Percentiles rank a stretch among this genome's conserved stretches.
Conservation (phyloP, 2,888 invertebrate genomes). For the Clitarchus hookeri region DNA sequence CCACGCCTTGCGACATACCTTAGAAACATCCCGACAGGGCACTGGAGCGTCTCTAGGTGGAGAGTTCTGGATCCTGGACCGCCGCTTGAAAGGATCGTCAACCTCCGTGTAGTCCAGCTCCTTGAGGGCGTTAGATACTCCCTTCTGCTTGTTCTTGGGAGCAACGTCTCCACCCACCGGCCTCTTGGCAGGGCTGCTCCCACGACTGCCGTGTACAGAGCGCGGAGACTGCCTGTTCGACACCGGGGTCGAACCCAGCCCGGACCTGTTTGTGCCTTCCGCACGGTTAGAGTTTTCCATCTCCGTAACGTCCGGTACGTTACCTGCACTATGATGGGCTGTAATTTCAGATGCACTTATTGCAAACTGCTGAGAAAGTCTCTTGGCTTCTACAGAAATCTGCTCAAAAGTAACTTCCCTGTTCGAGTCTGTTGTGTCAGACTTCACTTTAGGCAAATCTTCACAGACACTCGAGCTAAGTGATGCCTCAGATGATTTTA, state of each 20-base stretch:
- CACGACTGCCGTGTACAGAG: constrained; percentile 4
- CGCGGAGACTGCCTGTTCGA: constrained; percentile 24
- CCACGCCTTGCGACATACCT: neutral
- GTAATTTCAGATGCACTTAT: neutral
- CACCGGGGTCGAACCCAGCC: constrained; percentile 23
- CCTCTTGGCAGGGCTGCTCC: constrained; percentile 17
- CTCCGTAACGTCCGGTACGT: neutral
- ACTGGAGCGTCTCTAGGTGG: neutral
- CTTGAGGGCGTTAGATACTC: neutral
- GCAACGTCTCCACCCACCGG: neutral
- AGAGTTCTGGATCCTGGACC: neutral
- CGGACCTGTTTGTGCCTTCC: constrained; percentile 22
- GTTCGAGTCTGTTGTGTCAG: neutral
- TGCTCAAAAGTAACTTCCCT: neutral
- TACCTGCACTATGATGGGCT: neutral
- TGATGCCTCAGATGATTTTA: neutral
- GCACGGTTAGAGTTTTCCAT: constrained; percentile 12
- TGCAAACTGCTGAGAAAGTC: neutral
- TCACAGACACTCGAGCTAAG: neutral
- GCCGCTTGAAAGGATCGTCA: constrained; percentile 16
- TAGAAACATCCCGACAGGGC: neutral
- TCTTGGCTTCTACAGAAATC: neutral
- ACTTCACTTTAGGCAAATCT: neutral
- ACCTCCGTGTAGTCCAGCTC: constrained; percentile 5
- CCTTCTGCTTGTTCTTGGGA: neutral